These are phyloP conservation scores for Pluvialis apricaria DNA, from an alignment of 2,113 vertebrate genomes.

Conservation along the genomic window DNA sequence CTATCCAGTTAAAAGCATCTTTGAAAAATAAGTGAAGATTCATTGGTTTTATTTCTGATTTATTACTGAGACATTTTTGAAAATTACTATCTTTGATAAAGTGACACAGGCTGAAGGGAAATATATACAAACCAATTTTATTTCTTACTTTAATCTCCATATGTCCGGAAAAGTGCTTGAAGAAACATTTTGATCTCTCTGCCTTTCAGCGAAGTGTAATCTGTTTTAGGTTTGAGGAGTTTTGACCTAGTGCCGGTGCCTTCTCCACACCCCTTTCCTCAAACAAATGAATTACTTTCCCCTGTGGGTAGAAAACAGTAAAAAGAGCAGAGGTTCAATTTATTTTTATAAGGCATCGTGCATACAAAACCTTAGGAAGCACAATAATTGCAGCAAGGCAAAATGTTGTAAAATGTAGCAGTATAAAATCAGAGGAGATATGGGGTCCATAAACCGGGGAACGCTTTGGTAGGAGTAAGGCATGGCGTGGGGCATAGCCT, in stretches of 20 bases:
- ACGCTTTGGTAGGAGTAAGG: background rate
- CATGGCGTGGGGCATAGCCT: background rate
- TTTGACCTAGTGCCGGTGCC: background rate
- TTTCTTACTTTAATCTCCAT: conserved; percentile 44
- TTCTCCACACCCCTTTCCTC: background rate
- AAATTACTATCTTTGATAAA: conserved; percentile 51
- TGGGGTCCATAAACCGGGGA: background rate
- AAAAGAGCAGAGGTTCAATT: background rate
- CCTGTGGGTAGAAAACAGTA: background rate
- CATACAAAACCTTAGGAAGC: background rate
- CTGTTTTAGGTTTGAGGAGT: background rate
- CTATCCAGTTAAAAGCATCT: conserved; percentile 25
- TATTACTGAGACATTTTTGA: conserved; percentile 56
- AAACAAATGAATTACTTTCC: conserved; percentile 16
- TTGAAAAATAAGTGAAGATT: conserved; percentile 45
- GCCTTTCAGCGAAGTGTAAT: conserved; percentile 19
- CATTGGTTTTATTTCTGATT: conserved; percentile 46
- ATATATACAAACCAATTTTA: conserved; percentile 41
- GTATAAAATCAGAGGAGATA: background rate
- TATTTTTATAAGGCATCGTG: background rate
- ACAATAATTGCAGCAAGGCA: background rate
- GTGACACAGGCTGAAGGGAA: conserved; percentile 45
- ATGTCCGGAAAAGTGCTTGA: conserved; percentile 24
- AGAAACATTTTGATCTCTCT: conserved; percentile 51
- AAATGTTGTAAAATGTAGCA: background rate